phyloP scores from a whole-genome alignment of 2,888 invertebrate species.

The Xanthorhoe spadicearia region DNA sequence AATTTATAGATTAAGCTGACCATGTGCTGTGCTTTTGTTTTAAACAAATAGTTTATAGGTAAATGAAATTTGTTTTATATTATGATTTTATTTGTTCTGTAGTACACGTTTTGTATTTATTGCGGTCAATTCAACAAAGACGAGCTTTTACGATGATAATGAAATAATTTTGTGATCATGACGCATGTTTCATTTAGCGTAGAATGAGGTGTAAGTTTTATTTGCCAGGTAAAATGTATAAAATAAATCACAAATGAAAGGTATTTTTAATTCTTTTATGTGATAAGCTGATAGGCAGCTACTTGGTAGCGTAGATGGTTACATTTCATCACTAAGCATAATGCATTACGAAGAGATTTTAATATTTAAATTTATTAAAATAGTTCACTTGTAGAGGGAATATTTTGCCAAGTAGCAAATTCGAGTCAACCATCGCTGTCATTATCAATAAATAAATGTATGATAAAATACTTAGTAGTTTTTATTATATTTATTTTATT shows the following conservation, averaged over 20 bases:
- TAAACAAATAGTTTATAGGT: conserved; percentile 79
- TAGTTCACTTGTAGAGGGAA: conserved; percentile 82
- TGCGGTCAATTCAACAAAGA: conserved; percentile 74
- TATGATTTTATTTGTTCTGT: conserved; percentile 71
- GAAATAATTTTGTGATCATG: conserved; percentile 63
- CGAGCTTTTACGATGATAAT: conserved; percentile 73
- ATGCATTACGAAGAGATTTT: conserved; percentile 76
- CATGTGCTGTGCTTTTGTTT: conserved; percentile 85
- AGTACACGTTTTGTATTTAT: conserved; percentile 73
- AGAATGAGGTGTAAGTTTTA: conserved; percentile 61
- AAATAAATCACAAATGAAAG: conserved; percentile 73
- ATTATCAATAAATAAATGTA: conserved; percentile 85
- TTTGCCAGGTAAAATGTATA: conserved; percentile 74
- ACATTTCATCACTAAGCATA: conserved; percentile 75
- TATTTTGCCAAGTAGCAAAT: conserved; percentile 84
- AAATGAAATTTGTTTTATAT: conserved; percentile 76
- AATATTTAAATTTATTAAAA: conserved; percentile 78
- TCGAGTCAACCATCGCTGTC: conserved; percentile 84
- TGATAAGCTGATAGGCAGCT: conserved; percentile 76
- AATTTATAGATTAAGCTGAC: conserved; percentile 81
- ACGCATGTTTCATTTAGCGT: conserved; percentile 67
- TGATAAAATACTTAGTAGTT: conserved; percentile 71
- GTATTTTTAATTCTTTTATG: conserved; percentile 72
- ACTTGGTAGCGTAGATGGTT: conserved; percentile 77
- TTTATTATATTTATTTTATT: conserved; percentile 46